phyloP scores from a whole-genome alignment of 2,113 vertebrate genomes.

The Prolemur simus region DNA sequence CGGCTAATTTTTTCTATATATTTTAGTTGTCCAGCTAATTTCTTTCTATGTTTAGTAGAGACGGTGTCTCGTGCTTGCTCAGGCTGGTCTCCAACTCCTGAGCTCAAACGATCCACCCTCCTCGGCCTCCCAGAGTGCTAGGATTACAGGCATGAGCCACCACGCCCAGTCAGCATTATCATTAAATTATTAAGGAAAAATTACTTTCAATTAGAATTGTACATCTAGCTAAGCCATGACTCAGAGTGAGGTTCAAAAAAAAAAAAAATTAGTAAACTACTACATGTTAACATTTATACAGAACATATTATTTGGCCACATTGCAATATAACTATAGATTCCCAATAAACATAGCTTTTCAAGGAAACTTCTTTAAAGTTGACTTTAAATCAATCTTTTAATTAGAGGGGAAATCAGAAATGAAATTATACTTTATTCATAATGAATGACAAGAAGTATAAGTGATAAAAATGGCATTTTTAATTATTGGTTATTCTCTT shows the following conservation, averaged over 20 bases:
- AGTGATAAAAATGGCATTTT: neutral
- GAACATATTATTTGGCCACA: neutral
- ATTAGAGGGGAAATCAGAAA: neutral
- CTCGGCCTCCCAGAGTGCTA: too few species aligned
- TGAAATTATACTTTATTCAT: neutral
- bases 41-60: too few species aligned
- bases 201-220: neutral
- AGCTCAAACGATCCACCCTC: too few species aligned
- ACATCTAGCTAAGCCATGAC: neutral
- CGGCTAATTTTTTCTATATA: too few species aligned
- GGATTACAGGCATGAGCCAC: too few species aligned
- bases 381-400: neutral
- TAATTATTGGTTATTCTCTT: neutral
- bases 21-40: too few species aligned
- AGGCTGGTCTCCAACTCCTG: too few species aligned
- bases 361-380: neutral
- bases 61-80: too few species aligned
- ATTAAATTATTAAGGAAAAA: neutral
- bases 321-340: neutral
- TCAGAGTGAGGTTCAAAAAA: neutral
- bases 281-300: constrained; percentile 27
- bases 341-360: neutral
- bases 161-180: neutral
- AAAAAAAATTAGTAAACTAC: neutral
- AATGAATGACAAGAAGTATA: neutral